Evolutionary conservation across 2,797 vertebrate species (phyloP), one percentile per base, ranked within the genome.

Genomic region (Aldrovandia affinis): DNA sequence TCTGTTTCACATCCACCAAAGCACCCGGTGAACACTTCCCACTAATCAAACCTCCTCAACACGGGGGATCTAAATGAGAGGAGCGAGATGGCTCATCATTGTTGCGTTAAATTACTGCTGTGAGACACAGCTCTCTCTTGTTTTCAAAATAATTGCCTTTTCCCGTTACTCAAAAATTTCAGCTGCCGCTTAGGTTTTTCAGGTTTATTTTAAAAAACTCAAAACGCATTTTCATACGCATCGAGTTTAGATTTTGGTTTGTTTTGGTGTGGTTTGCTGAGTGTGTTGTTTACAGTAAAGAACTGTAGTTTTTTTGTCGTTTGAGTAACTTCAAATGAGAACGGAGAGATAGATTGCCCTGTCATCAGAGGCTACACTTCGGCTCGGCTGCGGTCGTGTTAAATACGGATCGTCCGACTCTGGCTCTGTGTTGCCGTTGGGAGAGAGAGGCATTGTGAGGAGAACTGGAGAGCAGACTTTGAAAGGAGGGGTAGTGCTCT

Each of bases 201-300:
- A 87, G 89, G 88, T 85, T 81, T 82, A 89, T 91, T 87, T 84
- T 84, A 90, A 89, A 83, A 89, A 85, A 68, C 30, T 81, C 50
- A 80, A 50, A 61, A 78, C 77, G 79, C 36, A 30, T 88, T 91
- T 90, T 90, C 89, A 83, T 86, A 44, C 88, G 82, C 80, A 83
- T 86, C 84, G 86, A 85, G 92, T 93, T 92, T 84, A 90, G 88
- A 88, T 90, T 92, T 91, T 80, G 87, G 80, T 90, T 94, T 93
- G 91, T 94, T 93, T 91, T 95, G 90, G 89, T 95, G 95, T 94
- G 95, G 95, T 95, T 95, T 93, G 90, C 91, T 91, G 89, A 95
- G 93, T 92, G 93, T 95, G 95, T 94, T 95, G 94, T 95, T 96
- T 95, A 95, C 94, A 92, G 93, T 93, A 89, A 91, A n/a, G 88